A percentile compares a stretch with the other conserved stretches of the same genome.
phyloP scores from a whole-genome alignment of 2,113 vertebrate genomes.

The Petromus typicus region DNA sequence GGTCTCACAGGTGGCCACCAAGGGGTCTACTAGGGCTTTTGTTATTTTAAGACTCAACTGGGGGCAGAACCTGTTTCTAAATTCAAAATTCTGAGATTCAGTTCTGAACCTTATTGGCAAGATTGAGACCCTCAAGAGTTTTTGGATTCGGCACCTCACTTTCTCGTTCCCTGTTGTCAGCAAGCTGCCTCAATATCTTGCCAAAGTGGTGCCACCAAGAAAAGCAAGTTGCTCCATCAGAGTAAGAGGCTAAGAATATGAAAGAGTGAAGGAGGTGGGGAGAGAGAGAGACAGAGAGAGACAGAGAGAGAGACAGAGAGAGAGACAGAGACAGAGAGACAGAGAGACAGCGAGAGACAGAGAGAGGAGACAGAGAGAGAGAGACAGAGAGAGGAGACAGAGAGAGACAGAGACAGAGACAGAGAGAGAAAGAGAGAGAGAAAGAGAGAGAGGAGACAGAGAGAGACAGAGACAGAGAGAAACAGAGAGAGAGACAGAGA shows the following conservation, averaged over 20 bases:
- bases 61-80: not conserved
- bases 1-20: not conserved
- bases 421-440: no score
- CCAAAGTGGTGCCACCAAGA: not conserved
- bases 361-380: not conserved
- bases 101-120: not conserved
- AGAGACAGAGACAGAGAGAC: no score
- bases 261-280: no score
- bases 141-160: not conserved
- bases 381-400: not conserved
- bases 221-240: slow-evolving; percentile 7
- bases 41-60: not conserved
- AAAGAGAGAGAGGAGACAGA: no score
- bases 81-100: no score
- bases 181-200: not conserved
- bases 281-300: not conserved
- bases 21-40: not conserved
- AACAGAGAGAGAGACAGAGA: no score
- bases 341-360: not conserved
- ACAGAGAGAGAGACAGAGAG: not conserved
- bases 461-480: not conserved
- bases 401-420: no score
- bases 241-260: not conserved
- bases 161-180: not conserved
- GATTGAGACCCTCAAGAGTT: not conserved